Base-by-base conservation (phyloP, 2,888 invertebrate genomes). In the Biston stratarius region DNA sequence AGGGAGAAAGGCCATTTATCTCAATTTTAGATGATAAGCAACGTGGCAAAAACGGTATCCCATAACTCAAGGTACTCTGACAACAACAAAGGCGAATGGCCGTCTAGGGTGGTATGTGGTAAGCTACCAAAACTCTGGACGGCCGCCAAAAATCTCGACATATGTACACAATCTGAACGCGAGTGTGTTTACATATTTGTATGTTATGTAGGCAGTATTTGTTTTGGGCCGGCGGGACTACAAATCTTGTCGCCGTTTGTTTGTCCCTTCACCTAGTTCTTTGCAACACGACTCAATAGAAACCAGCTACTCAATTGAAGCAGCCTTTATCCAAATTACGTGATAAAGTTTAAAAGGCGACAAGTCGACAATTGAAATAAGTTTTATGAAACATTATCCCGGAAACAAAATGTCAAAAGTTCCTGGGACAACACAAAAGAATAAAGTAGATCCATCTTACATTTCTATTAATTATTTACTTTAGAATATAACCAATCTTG, bases 131-230 rank as follows among this genome's bases (percentile, higher is more conserved):
- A 79, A 80, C 74, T 74, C 81, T 90, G 90, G 89, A 83, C 71
- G 72, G 64, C 69, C 74, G 89, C 90, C 89, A 89, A 88, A 86
- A 85, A 83, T 83, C 80, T 79, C 78, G 78, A 79, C 84, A 80
- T 82, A 80, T 73, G 74, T 76, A 76, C 61, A 73, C 67, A 71
- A 74, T 71, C 74, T 66, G 68, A 71, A 69, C 71, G 59, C 71
- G 65, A 74, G 66, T 61, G 64, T 65, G 74, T 69, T 75, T 72
- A 69, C 76, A 72, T 78, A 77, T 75, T 69, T 74, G 69, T 75
- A 70, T 77, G 77, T 76, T 74, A 75, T 69, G 73, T 70, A 75
- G 69, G 71, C 73, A 63, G 73, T 85, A 80, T 86, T 86, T 85
- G 84, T 83, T 83, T 83, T 82, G 79, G 78, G 77, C 80, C 77